Evolutionary conservation across 2,113 vertebrate genomes (phyloP), one percentile per base, ranked within the genome.

Genomic region (Pithys albifrons): DNA sequence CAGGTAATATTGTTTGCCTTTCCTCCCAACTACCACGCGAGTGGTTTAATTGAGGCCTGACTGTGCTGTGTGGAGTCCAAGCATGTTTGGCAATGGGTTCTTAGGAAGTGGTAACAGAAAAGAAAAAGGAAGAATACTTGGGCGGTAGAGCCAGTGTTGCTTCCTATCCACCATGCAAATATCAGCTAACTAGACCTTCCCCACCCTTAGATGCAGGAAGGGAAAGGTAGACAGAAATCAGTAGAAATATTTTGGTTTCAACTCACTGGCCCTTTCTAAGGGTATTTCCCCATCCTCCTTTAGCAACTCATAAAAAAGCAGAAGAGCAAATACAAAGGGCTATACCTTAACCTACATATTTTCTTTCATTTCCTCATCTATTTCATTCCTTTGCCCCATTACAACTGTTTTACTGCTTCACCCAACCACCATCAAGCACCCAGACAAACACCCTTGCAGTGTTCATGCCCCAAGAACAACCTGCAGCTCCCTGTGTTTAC

Each of bases 1-100:
- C 92, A 33, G 58, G 46, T 64, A 91, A 41, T 1, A 15, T 74
- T 95, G 92, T 93, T 94, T 95, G 88, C 79, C 23, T 93, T 94
- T 90, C 85, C 91, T 94, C 64, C 75, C 94, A 71, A 4, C 37
- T 51, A 37, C 78, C 81, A 46, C 2, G 41, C 73, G 37, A 93
- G 41, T 4, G 39, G 6, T 77, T 92, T 75, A 41, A 90, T 1
- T 62, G 88, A 76, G 92, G 67, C 85, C 85, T 35, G 72, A 27
- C 58, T 73, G 88, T 92, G 88, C 85, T 83, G 9, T 23, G 24
- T 19, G 54, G 52, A 23, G 10, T 70, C 79, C 91, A 70, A 29
- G 75, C 54, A 46, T 14, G 43, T 59, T 86, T 95, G 91, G 92
- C 85, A 88, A 39, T 2, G 23, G 37, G 54, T 85, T 57, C 61